A percentile compares a stretch with the other conserved stretches of the same genome.
Conservation (phyloP, 2,797 vertebrate genomes). For the Brotula barbata region DNA sequence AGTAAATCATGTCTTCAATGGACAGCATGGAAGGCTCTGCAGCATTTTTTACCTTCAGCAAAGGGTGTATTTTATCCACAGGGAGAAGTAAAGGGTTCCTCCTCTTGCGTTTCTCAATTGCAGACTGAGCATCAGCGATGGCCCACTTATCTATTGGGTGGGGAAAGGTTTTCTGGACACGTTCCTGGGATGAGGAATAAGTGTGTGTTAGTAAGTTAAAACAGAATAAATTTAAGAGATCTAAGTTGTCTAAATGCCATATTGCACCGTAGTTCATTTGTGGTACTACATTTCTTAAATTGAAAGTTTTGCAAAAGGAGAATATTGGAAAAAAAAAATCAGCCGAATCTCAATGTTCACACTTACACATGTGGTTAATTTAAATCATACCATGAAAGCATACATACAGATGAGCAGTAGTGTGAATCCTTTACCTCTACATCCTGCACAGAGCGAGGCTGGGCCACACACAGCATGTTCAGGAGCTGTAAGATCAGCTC, state of each 20-base stretch:
- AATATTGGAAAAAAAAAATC: no score
- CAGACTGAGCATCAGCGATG: constrained; percentile 93
- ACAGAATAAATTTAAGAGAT: not conserved
- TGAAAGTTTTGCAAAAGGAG: no score
- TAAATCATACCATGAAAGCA: no score
- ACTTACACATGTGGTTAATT: not conserved
- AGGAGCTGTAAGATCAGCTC: constrained; percentile 97
- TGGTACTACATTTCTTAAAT: no score
- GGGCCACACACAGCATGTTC: constrained; percentile 95
- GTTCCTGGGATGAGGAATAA: constrained; percentile 79
- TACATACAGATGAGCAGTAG: no score
- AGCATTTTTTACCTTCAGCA: constrained; percentile 85
- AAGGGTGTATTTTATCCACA: constrained; percentile 98
- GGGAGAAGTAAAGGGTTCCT: constrained; percentile 94
- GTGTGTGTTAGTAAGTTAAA: not conserved
- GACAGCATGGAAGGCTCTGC: not conserved
- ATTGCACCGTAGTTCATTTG: no score
- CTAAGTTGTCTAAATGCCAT: no score
- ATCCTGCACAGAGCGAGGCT: constrained; percentile 93
- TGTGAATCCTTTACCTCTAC: constrained; percentile 83
- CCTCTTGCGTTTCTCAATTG: constrained; percentile 94
- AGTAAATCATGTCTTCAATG: not conserved
- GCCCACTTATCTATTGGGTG: constrained; percentile 99
- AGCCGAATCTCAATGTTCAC: no score
- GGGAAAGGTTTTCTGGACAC: constrained; percentile 98